These are phyloP conservation scores for Rattus rattus DNA, from an alignment of 2,113 vertebrate species.

Conservation along the genomic window DNA sequence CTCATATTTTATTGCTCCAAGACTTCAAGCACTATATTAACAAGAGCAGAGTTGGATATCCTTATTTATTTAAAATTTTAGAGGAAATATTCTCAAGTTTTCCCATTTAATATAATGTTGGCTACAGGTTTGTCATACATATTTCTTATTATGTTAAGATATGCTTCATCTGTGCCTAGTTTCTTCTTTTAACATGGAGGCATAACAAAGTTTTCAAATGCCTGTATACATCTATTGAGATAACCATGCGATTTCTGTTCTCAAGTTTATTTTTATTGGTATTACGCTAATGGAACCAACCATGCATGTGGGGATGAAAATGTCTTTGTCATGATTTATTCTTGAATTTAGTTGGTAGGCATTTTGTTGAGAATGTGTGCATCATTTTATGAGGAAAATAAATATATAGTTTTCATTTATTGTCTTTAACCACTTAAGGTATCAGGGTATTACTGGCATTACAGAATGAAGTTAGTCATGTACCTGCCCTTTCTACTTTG, in stretches of 20 bases:
- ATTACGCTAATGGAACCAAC: not conserved
- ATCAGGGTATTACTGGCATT: not conserved
- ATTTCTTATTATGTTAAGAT: not conserved
- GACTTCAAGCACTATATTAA: not conserved
- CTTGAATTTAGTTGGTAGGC: not conserved
- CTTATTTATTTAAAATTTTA: not conserved
- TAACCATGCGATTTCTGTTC: not conserved
- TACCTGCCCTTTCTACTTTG: not conserved
- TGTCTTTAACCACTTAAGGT: not conserved
- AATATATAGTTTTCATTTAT: not conserved
- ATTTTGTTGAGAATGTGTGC: not conserved
- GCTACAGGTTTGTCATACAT: not conserved
- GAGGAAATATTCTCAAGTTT: not conserved
- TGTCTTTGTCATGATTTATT: not conserved
- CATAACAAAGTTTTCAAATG: not conserved
- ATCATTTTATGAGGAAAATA: not conserved
- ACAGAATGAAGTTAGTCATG: not conserved
- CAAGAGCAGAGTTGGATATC: not conserved
- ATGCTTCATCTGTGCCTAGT: not conserved
- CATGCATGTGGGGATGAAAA: not conserved
- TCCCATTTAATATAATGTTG: not conserved
- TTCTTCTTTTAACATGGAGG: not conserved
- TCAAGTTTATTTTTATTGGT: not conserved
- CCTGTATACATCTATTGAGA: too few relatives aligned
- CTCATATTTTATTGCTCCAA: not conserved